These are phyloP conservation scores for Aleiodes alternator DNA, from an alignment of 2,888 invertebrate genomes.

Conservation along the genomic window DNA sequence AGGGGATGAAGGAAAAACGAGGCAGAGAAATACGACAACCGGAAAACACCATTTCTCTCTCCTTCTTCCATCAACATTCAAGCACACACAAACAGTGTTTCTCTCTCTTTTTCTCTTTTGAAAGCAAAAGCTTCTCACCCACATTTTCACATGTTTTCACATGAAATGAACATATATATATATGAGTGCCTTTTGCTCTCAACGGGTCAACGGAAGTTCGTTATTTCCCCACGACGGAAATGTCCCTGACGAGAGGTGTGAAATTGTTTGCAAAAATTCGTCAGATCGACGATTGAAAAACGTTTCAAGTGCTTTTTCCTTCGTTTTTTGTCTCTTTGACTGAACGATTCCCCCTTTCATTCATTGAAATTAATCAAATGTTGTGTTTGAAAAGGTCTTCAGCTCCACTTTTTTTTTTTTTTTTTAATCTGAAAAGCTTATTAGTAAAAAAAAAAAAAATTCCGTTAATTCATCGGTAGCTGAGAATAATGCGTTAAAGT, in stretches of 20 bases:
- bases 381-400: conserved; percentile 9
- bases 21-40: conserved; percentile 64
- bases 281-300: conserved; percentile 30
- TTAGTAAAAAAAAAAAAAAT: conserved; percentile 41
- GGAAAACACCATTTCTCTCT: conserved; percentile 59
- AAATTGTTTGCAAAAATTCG: conserved; percentile 42
- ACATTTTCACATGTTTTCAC: conserved; percentile 13
- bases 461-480: conserved; percentile 51
- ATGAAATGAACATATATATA: background rate
- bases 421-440: conserved; percentile 2
- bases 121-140: too few relatives aligned
- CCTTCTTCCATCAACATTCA: background rate
- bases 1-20: background rate
- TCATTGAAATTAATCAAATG: background rate
- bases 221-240: conserved; percentile 43
- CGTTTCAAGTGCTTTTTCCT: conserved; percentile 45
- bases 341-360: too few relatives aligned
- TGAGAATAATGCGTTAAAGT: conserved; percentile 47
- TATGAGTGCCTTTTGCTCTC: conserved; percentile 3
- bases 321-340: conserved; percentile 35
- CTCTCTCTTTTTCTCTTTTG: background rate
- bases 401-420: background rate
- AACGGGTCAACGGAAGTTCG: conserved; percentile 45
- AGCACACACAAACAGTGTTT: background rate
- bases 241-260: conserved; percentile 30